A percentile compares a stretch with the other conserved stretches of the same genome.
Conservation (phyloP, 2,113 vertebrate species). For the Fulica atra region DNA sequence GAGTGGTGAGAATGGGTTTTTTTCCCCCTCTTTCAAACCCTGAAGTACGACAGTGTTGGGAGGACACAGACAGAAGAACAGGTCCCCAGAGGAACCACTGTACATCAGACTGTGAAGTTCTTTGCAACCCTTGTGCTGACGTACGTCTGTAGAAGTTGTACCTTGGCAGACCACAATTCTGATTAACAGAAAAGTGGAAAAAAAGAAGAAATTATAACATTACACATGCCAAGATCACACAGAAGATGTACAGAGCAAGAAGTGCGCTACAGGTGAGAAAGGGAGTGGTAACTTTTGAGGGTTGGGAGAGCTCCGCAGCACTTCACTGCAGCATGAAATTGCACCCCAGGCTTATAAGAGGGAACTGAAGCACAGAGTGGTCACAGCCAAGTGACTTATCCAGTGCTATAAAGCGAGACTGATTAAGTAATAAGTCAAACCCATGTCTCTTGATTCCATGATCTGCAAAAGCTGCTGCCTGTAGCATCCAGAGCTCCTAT, state of each 20-base stretch:
- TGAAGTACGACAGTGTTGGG: background rate
- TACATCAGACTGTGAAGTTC: background rate
- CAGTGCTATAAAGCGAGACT: background rate
- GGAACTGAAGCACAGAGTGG: background rate
- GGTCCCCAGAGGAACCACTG: background rate
- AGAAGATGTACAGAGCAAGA: background rate
- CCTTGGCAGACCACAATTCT: background rate
- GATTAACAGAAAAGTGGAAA: background rate
- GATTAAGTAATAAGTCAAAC: background rate
- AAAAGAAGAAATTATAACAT: background rate
- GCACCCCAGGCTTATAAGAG: background rate
- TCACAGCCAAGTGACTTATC: background rate
- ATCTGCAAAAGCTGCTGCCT: background rate
- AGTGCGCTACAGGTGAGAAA: background rate
- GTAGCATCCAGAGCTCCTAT: background rate
- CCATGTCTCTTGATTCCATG: background rate
- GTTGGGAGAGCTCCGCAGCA: background rate
- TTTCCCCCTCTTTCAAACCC: background rate
- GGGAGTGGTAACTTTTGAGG: accelerated
- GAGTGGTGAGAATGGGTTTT: background rate
- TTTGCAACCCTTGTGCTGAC: background rate
- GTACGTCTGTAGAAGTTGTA: no score
- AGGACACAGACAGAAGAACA: accelerated
- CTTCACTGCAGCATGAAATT: background rate
- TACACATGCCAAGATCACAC: background rate